Evolutionary conservation across 2,888 invertebrate species (phyloP), one percentile per base, ranked within the genome.

Genomic region (Ypsolopha scabrella): DNA sequence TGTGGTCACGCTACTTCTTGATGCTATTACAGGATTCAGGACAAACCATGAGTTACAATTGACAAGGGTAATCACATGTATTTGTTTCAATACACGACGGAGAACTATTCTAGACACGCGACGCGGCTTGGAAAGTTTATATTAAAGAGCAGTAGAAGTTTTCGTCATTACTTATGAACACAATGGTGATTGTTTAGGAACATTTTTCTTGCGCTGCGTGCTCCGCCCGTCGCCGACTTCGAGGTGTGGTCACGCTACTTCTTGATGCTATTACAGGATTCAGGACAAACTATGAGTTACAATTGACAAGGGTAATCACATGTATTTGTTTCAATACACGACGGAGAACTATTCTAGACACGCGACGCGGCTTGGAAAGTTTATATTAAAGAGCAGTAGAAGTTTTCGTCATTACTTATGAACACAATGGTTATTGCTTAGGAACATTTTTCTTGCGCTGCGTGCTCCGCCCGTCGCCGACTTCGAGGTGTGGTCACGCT

Each of bases 341-440:
- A 8, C 43, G 14, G 24, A 43, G 38, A 38, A 38, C 14, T 24
- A 14, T 9, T 14, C 14, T 7, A 46, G 54, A 62, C 69, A 70
- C 68, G 68, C 67, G 58, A 68, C 63, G 57, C 56, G 60, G 60
- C 63, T 63, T n/a, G 44, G 3, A 33, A 73, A 71, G 68, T 70
- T 70, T 66, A 72, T 71, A 73, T 70, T 71, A 68, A 70, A 68
- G 65, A 61, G 58, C 68, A 68, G 64, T 67, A 64, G 58, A 71
- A 71, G 59, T 70, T 71, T 70, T 67, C 61, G 61, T 64, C 69
- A 67, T 71, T 73, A 75, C 70, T 70, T 67, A 64, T 61, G 59
- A 69, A 65, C 65, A 66, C 53, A 59, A 62, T 60, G 63, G 64
- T 64, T 65, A 68, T 63, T 72, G 65, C 60, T 62, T 61, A 66